phyloP scores from a whole-genome alignment of 1,140 invertebrate species.

The Arion vulgaris region DNA sequence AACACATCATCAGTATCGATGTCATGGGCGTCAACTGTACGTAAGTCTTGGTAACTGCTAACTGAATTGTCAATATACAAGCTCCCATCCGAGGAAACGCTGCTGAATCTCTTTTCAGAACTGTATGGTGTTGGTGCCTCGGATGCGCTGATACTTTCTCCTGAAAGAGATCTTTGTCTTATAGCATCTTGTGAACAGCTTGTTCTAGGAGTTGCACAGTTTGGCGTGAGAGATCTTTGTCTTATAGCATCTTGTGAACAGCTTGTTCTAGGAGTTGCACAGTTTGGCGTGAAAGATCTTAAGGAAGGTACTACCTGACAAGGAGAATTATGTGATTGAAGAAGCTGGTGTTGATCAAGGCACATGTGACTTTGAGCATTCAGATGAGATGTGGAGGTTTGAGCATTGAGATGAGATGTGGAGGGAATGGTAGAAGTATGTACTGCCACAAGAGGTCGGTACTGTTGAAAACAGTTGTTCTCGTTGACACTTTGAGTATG shows the following conservation, averaged over 20 bases:
- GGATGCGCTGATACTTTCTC: not conserved
- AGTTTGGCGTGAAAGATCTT: not conserved
- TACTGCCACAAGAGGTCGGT: not conserved
- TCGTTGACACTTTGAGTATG: not conserved
- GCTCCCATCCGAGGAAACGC: constrained; percentile 18
- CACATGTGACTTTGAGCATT: not conserved
- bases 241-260: not conserved
- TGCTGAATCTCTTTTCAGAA: not conserved
- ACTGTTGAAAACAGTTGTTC: not conserved
- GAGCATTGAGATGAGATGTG: not conserved
- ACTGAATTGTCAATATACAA: not conserved
- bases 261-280: not conserved
- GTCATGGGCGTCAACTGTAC: constrained; percentile 5
- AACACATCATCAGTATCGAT: constrained; percentile 27
- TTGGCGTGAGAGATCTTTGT: not conserved
- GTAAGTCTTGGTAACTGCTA: not conserved
- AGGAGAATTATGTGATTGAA: not conserved
- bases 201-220: not conserved
- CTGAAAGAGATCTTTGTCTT: not conserved
- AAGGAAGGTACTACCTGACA: constrained; percentile 1
- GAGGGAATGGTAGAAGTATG: not conserved
- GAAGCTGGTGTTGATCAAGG: not conserved
- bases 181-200: not conserved
- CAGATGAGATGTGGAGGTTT: not conserved
- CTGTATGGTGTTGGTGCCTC: not conserved